A percentile compares a stretch with the other conserved stretches of the same genome.
Evolutionary conservation across 2,797 vertebrate genomes (phyloP).

Genomic region (Cebuella pygmaea): DNA sequence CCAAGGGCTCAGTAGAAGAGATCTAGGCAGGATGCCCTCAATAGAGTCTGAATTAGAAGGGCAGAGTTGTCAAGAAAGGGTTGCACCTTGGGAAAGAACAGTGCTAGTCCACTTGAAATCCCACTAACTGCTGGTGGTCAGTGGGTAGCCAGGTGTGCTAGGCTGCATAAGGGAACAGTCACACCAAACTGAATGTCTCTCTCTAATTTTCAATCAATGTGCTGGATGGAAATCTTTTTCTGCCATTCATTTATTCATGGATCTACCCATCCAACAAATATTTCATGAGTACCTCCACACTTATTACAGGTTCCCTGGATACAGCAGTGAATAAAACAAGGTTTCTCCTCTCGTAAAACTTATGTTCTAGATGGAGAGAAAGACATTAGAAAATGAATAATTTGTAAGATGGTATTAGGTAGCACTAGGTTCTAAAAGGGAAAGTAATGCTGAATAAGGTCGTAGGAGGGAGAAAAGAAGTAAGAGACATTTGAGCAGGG

Average conservation of each 20-base stretch:
- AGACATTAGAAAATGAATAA: background rate
- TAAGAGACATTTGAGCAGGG: background rate
- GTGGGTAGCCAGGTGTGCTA: background rate
- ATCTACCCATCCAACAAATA: background rate
- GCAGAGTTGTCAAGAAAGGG: background rate
- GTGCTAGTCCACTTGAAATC: background rate
- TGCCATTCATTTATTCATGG: background rate
- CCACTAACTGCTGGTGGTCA: background rate
- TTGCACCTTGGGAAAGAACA: background rate
- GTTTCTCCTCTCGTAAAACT: background rate
- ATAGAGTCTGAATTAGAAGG: background rate
- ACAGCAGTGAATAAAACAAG: background rate
- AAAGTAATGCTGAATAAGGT: background rate
- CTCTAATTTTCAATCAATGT: background rate
- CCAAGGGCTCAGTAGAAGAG: background rate
- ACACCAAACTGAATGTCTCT: background rate
- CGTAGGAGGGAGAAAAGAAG: background rate
- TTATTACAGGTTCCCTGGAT: background rate
- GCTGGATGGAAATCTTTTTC: background rate
- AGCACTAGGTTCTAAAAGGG: background rate
- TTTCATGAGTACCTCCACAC: background rate
- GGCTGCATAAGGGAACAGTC: background rate
- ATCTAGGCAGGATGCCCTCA: background rate
- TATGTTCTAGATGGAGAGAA: background rate
- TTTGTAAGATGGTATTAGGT: too few relatives aligned